Base-by-base conservation (phyloP, 1,140 invertebrate species). In the Oedothorax gibbosus region DNA sequence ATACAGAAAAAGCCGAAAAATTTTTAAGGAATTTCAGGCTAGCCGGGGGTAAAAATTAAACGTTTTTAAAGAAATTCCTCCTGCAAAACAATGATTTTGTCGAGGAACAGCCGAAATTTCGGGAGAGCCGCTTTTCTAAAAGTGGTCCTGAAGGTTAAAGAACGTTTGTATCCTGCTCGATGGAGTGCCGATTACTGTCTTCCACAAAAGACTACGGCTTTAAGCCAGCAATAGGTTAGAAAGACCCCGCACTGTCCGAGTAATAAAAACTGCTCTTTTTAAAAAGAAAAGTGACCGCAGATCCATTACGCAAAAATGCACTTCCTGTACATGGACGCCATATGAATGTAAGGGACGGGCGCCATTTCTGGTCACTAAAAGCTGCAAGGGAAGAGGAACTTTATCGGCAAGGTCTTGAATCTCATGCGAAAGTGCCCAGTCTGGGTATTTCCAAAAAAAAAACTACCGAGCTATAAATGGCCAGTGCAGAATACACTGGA, bases 241-340 rank as follows among this genome's bases (percentile, higher is more conserved):
- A n/a, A n/a, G n/a, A n/a, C n/a, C n/a, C n/a, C 56, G 69, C 53
- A 56, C 18, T 64, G 75, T 77, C 75, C 75, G 56, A 77, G 75
- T 60, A 60, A 60, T 35, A 60, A 77, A 51, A 77, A 64, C 75
- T 57, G 35, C 75, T 75, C 64, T 66, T 56, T 75, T 75, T 15
- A 35, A 35, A 35, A 35, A 35, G 35, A 35, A 35, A 64, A 77
- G 75, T 77, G 75, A 77, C 75, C 75, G 75, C 75, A 65, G 72
- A 71, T 20, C 62, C 62, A 77, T 77, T 77, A 77, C 75, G 75
- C 60, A 77, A 77, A 54, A 64, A 77, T 77, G 75, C 75, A 51
- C 75, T 77, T 77, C 75, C 75, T 77, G 75, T 77, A 77, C 60
- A 77, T 65, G 15, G 54, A n/a, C 14, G 49, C 54, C 72, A 75